Evolutionary conservation across 1,140 invertebrate species (phyloP).

Genomic region (Sogatella furcifera): DNA sequence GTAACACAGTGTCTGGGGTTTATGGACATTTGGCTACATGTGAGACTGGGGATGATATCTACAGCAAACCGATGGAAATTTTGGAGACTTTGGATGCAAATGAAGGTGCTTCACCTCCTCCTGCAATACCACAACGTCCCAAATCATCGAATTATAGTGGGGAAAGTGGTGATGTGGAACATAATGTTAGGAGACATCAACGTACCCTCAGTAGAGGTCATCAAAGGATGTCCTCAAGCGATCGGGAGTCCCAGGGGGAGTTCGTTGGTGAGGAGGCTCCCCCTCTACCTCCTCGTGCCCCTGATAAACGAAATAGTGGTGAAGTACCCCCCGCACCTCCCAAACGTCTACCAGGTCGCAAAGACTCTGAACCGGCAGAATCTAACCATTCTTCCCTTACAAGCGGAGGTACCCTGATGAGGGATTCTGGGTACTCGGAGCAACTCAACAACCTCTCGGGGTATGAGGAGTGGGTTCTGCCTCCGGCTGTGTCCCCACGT

Average conservation of each 20-base stretch:
- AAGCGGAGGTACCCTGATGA: constrained; percentile 30
- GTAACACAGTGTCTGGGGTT: constrained; percentile 27
- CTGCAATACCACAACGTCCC: constrained; percentile 46
- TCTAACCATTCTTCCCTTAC: constrained; percentile 6
- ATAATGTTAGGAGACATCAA: constrained; percentile 5
- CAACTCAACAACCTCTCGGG: constrained; percentile 9
- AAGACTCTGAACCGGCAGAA: constrained; percentile 28
- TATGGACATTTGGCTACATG: constrained; percentile 34
- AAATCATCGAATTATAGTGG: constrained; percentile 24
- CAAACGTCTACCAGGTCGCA: constrained; percentile 40
- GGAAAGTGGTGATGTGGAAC: not conserved
- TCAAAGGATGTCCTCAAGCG: not conserved
- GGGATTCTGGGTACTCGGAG: constrained; percentile 22
- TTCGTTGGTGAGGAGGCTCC: constrained; percentile 39
- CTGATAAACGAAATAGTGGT: constrained; percentile 38
- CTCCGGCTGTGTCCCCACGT: constrained; percentile 10
- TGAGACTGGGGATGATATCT: constrained; percentile 42
- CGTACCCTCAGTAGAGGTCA: constrained; percentile 6
- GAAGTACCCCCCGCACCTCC: constrained; percentile 45
- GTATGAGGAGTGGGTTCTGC: constrained; percentile 21
- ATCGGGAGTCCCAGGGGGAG: not conserved
- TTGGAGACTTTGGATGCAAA: constrained; percentile 15
- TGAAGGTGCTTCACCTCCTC: constrained; percentile 29
- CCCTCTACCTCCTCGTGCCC: constrained; percentile 45
- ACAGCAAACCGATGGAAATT: constrained; percentile 42